phyloP scores from a whole-genome alignment of 2,888 invertebrate species.

The Nipponacmea schrenckii region DNA sequence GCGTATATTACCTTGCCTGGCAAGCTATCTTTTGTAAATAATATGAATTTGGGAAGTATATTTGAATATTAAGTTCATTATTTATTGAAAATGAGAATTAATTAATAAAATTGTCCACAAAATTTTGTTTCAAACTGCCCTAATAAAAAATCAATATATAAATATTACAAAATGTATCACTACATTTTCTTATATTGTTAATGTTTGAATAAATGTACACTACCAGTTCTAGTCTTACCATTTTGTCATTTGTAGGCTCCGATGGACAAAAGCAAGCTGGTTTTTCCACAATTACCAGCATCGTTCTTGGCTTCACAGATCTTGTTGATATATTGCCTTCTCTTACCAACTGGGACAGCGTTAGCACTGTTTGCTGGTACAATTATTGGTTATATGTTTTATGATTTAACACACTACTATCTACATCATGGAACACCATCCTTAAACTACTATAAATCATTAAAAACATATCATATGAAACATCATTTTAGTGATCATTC shows the following conservation, averaged over 20 bases:
- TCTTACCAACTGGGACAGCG: constrained; percentile 58
- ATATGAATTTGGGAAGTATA: too few relatives aligned
- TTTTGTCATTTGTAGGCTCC: constrained; percentile 63
- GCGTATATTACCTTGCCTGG: too few relatives aligned
- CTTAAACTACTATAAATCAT: constrained; percentile 61
- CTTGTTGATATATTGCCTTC: constrained; percentile 53
- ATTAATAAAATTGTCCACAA: too few relatives aligned
- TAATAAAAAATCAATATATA: too few relatives aligned
- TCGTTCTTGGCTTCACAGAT: constrained; percentile 60
- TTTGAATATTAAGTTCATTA: too few relatives aligned
- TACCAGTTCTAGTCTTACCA: constrained; percentile 1
- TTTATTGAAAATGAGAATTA: too few relatives aligned
- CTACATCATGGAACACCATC: constrained; percentile 68
- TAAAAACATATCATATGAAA: constrained; percentile 69
- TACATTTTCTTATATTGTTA: too few relatives aligned
- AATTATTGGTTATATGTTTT: constrained; percentile 64
- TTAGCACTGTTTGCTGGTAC: constrained; percentile 62
- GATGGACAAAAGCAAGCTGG: constrained; percentile 68
- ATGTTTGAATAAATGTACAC: too few relatives aligned
- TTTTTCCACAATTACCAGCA: constrained; percentile 69
- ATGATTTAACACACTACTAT: constrained; percentile 69
- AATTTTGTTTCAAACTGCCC: too few relatives aligned
- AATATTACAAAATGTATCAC: too few relatives aligned
- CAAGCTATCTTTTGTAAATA: too few relatives aligned
- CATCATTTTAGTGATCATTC: constrained; percentile 69